phyloP scores from a whole-genome alignment of 2,113 vertebrate species.

The Etheostoma spectabile region DNA sequence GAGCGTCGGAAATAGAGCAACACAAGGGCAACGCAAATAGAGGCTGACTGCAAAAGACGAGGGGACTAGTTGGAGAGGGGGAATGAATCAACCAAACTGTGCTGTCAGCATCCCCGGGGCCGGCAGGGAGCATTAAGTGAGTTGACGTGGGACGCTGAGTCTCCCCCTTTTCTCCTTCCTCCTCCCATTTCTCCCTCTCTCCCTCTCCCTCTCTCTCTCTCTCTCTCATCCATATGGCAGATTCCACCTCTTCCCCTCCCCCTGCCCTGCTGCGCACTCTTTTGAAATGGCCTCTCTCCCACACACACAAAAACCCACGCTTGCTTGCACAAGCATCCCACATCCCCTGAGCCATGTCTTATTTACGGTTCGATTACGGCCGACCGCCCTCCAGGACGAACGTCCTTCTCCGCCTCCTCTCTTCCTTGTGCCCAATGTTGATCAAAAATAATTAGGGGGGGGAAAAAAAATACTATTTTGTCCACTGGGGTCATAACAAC shows the following conservation, averaged over 20 bases:
- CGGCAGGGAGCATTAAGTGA: constrained; percentile 70
- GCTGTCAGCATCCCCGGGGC: constrained; percentile 75
- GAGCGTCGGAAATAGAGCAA: constrained; percentile 32
- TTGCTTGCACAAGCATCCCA: constrained; percentile 73
- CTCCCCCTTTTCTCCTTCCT: constrained; percentile 52
- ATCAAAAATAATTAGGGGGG: constrained; percentile 63
- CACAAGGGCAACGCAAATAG: constrained; percentile 58
- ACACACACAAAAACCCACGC: constrained; percentile 72
- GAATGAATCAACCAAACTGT: constrained; percentile 77
- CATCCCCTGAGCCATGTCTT: constrained; percentile 70
- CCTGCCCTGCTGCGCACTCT: constrained; percentile 63
- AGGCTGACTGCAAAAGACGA: constrained; percentile 63
- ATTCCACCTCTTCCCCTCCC: constrained; percentile 68
- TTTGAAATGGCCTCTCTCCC: constrained; percentile 71
- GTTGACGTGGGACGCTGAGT: constrained; percentile 71
- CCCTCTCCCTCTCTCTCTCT: constrained; percentile 65
- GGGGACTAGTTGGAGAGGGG: constrained; percentile 51
- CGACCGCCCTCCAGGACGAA: constrained; percentile 61
- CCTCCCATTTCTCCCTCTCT: constrained; percentile 64
- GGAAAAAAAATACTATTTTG: constrained; percentile 45
- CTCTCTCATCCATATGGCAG: constrained; percentile 74
- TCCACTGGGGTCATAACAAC: constrained; percentile 64
- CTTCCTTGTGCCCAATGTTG: constrained; percentile 71
- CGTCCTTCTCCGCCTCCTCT: constrained; percentile 45
- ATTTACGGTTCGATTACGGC: constrained; percentile 78